These are phyloP conservation scores for Cerastoderma edule DNA, from an alignment of 2,888 invertebrate species.

Conservation along the genomic window DNA sequence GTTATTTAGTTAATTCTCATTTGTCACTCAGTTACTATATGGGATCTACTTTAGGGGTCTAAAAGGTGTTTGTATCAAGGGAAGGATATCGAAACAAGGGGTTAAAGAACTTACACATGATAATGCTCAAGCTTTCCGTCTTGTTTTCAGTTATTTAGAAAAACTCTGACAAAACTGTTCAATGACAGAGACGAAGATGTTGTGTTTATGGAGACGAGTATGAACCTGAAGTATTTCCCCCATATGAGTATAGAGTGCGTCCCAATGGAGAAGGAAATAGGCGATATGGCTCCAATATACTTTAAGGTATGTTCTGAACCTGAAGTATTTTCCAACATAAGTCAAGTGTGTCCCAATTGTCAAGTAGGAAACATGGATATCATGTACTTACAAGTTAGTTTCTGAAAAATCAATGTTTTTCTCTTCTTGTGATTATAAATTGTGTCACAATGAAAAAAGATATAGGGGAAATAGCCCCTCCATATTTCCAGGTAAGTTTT, in stretches of 20 bases:
- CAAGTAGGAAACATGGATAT: too few relatives aligned
- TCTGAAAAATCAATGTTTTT: too few relatives aligned
- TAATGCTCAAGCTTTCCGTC: not conserved
- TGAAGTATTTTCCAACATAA: not conserved
- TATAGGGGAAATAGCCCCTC: conserved; percentile 94
- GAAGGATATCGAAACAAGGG: too few relatives aligned
- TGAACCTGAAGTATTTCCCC: conserved; percentile 89
- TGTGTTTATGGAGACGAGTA: conserved; percentile 95
- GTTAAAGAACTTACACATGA: too few relatives aligned
- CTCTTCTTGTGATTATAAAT: conserved; percentile 94
- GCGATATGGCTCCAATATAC: conserved; percentile 96
- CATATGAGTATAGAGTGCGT: conserved; percentile 96
- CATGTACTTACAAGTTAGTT: too few relatives aligned
- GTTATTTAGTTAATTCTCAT: too few relatives aligned
- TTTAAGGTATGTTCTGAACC: conserved; percentile 90
- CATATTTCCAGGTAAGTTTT: conserved; percentile 94
- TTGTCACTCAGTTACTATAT: too few relatives aligned
- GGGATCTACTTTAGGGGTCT: too few relatives aligned
- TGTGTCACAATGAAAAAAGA: conserved; percentile 94
- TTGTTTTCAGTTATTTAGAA: conserved; percentile 88
- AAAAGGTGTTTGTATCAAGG: too few relatives aligned
- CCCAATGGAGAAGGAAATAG: conserved; percentile 92
- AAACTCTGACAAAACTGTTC: conserved; percentile 90
- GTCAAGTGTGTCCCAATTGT: not conserved
- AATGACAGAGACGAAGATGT: conserved; percentile 89